phyloP scores from a whole-genome alignment of 2,888 invertebrate species.

The Parnassius mnemosyne region DNA sequence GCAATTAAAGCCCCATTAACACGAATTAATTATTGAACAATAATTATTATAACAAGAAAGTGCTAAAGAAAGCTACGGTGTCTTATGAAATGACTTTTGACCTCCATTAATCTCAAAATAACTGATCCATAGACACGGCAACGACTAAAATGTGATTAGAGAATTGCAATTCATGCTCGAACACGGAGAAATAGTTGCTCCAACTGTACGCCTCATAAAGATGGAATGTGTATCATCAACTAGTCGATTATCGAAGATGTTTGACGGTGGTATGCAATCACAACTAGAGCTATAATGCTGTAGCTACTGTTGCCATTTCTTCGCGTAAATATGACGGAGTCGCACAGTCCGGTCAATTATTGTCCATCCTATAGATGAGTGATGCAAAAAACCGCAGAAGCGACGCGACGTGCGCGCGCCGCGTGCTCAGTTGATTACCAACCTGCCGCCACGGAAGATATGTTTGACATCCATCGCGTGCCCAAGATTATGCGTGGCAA shows the following conservation, averaged over 20 bases:
- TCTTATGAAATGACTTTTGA: constrained; percentile 43
- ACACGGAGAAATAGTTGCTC: constrained; percentile 9
- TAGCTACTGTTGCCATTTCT: constrained; percentile 46
- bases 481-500: constrained; percentile 50
- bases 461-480: constrained; percentile 58
- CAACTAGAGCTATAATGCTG: constrained; percentile 35
- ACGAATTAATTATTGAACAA: constrained; percentile 54
- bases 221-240: constrained; percentile 21
- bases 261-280: constrained; percentile 42
- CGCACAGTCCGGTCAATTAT: constrained; percentile 42
- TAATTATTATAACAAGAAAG: constrained; percentile 48
- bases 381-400: constrained; percentile 60
- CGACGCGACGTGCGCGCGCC: constrained; percentile 40
- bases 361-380: constrained; percentile 50
- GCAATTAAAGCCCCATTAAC: constrained; percentile 62
- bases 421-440: constrained; percentile 36
- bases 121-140: constrained; percentile 18
- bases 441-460: constrained; percentile 28
- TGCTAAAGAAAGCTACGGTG: constrained; percentile 32
- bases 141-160: constrained; percentile 16
- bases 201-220: constrained; percentile 1
- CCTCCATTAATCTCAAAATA: constrained; percentile 33
- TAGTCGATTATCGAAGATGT: constrained; percentile 21
- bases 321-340: constrained; percentile 38
- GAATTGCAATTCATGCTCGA: constrained; percentile 25